Evolutionary conservation across 2,797 vertebrate species (phyloP).

Genomic region (Sternotherus odoratus): DNA sequence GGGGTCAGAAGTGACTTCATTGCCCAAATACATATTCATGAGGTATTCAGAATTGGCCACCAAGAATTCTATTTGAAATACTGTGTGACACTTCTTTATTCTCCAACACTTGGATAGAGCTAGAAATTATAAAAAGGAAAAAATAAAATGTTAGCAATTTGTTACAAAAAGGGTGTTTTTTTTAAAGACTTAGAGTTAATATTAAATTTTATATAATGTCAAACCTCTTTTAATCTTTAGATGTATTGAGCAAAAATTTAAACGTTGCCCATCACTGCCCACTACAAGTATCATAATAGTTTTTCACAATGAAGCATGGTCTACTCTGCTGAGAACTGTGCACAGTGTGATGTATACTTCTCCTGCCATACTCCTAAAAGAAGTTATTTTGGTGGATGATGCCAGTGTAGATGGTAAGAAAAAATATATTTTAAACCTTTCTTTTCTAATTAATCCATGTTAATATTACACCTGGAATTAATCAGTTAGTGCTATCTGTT

Average conservation of each 20-base stretch:
- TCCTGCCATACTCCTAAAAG: constrained; percentile 94
- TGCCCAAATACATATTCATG: background rate
- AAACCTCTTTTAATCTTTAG: constrained; percentile 78
- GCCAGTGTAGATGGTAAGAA: constrained; percentile 94
- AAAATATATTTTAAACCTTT: background rate
- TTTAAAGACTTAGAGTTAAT: background rate
- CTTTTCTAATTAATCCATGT: background rate
- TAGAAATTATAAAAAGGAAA: background rate
- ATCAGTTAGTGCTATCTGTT: background rate
- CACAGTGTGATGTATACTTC: constrained; percentile 98
- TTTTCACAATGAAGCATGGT: constrained; percentile 99
- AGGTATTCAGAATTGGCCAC: background rate
- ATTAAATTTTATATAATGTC: constrained; percentile 9
- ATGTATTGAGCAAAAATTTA: constrained; percentile 98
- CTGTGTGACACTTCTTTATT: background rate
- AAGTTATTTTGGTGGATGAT: constrained; percentile 98
- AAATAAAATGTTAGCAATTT: background rate
- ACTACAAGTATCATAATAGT: constrained; percentile 98
- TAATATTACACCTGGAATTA: background rate
- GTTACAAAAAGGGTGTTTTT: background rate
- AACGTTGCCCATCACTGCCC: constrained; percentile 91
- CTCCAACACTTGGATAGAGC: background rate
- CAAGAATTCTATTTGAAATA: background rate
- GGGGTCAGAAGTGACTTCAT: background rate
- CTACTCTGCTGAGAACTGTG: constrained; percentile 95